Percentiles rank a stretch among this genome's conserved stretches.
Evolutionary conservation across 2,113 vertebrate species (phyloP).

Genomic region (Engraulis encrasicolus): DNA sequence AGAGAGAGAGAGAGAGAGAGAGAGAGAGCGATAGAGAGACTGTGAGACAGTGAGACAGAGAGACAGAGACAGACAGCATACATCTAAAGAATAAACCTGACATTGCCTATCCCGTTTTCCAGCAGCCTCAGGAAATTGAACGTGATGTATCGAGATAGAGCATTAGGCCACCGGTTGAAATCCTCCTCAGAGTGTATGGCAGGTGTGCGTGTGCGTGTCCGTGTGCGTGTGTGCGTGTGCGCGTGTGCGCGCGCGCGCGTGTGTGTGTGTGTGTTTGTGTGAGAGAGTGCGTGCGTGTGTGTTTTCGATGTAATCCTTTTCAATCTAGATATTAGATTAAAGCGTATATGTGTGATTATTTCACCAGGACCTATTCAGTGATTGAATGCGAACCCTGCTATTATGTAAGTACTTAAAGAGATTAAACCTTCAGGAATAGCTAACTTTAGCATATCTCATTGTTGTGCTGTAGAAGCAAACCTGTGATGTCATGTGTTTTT

Average conservation of each 20-base stretch:
- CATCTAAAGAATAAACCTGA: constrained; percentile 69
- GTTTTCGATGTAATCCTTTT: constrained; percentile 69
- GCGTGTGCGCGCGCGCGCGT: too few species aligned
- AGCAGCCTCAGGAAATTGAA: constrained; percentile 60
- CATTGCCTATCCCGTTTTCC: constrained; percentile 27
- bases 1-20: too few species aligned
- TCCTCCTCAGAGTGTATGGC: constrained; percentile 32
- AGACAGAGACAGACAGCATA: too few species aligned
- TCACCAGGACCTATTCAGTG: constrained; percentile 69
- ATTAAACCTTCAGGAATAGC: constrained; percentile 62
- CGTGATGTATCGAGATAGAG: constrained; percentile 58
- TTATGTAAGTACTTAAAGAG: constrained; percentile 74
- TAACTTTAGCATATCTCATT: constrained; percentile 49
- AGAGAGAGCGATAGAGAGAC: too few species aligned
- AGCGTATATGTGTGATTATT: constrained; percentile 77
- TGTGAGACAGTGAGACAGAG: too few species aligned
- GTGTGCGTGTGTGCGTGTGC: too few species aligned
- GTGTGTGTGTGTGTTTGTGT: too few species aligned
- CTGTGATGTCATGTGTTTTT: constrained; percentile 10
- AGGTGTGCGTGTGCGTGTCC: constrained; percentile 51
- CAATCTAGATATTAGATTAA: constrained; percentile 73
- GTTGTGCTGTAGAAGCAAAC: constrained; percentile 33
- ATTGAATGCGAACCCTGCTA: constrained; percentile 70
- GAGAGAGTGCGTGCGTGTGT: too few species aligned
- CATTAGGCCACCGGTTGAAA: constrained; percentile 51